Base-by-base conservation (phyloP, 2,888 invertebrate genomes). In the Mycalesis mineus region DNA sequence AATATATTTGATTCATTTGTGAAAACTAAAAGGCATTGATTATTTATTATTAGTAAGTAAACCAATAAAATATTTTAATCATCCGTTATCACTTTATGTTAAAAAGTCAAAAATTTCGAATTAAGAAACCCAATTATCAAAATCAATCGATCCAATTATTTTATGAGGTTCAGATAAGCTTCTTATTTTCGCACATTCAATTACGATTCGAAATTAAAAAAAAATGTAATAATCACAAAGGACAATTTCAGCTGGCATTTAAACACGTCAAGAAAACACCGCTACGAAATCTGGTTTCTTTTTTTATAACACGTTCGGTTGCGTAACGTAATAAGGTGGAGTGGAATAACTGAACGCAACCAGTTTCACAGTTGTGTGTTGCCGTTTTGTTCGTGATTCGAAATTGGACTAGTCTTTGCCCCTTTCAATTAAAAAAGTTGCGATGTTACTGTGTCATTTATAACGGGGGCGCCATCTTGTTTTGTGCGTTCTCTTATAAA, bases 281-380 rank as follows among this genome's bases (percentile, higher is more conserved):
- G 68, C 68, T 67, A 69, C 57, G 57, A 71, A 77, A 74, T 78
- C 79, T 74, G 79, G 81, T 82, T 82, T 78, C 76, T 74, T 78
- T 80, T 74, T 76, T 72, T 73, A 70, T 69, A 65, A 68, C 69
- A 67, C 65, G 70, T 71, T 70, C 55, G 58, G 67, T 82, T 82
- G 76, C 78, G 79, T 78, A 81, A 81, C 73, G 61, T 64, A 65
- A 71, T 69, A 67, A 69, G 64, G 66, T 68, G 67, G 72, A 65
- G 65, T 67, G 64, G 69, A 64, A 69, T 67, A 67, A 67, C 65
- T 62, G 62, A 57, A 60, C 59, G 53, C 60, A 65, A 70, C 72
- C 69, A 66, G 70, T 71, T 71, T 56, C 56, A 56, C 55, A 47
- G 49, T 55, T 59, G 67, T 65, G 64, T 71, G 68, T 70, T 72